Percentiles rank a stretch among this genome's conserved stretches.
Evolutionary conservation across 2,113 vertebrate species (phyloP).

Genomic region (Typhlomys cinereus): DNA sequence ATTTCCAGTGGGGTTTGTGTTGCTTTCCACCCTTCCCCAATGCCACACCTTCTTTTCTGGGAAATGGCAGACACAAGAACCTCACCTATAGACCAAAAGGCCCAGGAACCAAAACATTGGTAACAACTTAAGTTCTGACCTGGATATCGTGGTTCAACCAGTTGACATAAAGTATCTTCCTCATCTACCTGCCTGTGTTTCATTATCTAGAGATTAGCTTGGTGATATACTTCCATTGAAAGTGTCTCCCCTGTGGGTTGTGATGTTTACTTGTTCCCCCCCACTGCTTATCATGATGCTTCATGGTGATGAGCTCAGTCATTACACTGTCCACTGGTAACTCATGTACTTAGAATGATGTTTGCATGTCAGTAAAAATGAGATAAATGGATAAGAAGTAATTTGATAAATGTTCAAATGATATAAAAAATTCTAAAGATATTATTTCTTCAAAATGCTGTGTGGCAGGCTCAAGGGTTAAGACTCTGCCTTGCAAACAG

Average conservation of each 20-base stretch:
- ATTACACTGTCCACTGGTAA: background rate
- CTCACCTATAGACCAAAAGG: background rate
- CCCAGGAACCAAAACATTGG: background rate
- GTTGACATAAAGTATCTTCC: background rate
- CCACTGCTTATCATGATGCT: no score
- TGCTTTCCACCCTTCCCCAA: no score
- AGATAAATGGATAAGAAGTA: background rate
- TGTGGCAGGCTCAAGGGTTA: no score
- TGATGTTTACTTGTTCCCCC: background rate
- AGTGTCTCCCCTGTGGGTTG: background rate
- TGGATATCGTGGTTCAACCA: background rate
- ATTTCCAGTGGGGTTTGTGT: background rate
- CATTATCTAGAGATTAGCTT: no score
- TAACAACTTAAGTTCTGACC: background rate
- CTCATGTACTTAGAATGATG: background rate
- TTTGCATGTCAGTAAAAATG: background rate
- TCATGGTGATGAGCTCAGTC: background rate
- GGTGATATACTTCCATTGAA: no score
- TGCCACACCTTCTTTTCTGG: background rate
- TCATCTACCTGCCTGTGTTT: no score
- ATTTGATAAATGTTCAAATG: background rate
- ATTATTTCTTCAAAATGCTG: background rate
- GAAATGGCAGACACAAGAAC: background rate
- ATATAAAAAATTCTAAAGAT: background rate
- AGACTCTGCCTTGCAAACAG: no score